Base-by-base conservation (phyloP, 2,797 vertebrate genomes). In the Myotis pilosus region DNA sequence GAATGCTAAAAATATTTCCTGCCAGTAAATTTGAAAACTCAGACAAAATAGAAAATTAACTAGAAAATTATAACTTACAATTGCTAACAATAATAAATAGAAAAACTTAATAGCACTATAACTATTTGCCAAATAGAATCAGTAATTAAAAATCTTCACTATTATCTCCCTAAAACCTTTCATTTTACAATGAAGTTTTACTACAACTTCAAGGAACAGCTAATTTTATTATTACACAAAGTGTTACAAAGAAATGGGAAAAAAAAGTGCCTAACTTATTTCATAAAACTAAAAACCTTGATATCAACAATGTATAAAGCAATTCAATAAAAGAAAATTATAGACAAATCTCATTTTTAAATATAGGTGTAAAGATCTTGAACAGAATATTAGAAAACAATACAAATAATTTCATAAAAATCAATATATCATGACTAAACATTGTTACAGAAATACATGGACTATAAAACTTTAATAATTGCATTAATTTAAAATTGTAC, bases 31-130 rank as follows among this genome's bases (percentile, higher is more conserved):
- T 83, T 53, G 36, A 86, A 91, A 94, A 68, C 38, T 74, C n/a
- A 78, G 69, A 91, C 19, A 91, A 79, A 89, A 28, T 47, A 62
- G n/a, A 69, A 94, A 89, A 86, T 79, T 71, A 86, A 33, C 17
- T 82, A 68, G 16, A 78, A 83, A 93, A 79, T 17, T 93, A 30
- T 66, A 68, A 69, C 6, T 76, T 89, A 91, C 44, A 38, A 81
- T 44, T 33, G 8, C 36, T 53, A 87, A 74, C 15, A 76, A 23
- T 53, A 94, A 82, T 78, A 74, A 74, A 74, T 41, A 47, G 62
- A 92, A 53, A 95, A 87, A 41, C 0, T 28, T 51, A 90, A 72
- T 25, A 74, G 44, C 3, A 2, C 87, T 72, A n/a, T 85, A 88
- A 69, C 9, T 4, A 75, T 13, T 66, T 87, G 71, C 81, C 25